Evolutionary conservation across 23 tunicate genomes (phyloP).

Genomic region (Pegea sp.): DNA sequence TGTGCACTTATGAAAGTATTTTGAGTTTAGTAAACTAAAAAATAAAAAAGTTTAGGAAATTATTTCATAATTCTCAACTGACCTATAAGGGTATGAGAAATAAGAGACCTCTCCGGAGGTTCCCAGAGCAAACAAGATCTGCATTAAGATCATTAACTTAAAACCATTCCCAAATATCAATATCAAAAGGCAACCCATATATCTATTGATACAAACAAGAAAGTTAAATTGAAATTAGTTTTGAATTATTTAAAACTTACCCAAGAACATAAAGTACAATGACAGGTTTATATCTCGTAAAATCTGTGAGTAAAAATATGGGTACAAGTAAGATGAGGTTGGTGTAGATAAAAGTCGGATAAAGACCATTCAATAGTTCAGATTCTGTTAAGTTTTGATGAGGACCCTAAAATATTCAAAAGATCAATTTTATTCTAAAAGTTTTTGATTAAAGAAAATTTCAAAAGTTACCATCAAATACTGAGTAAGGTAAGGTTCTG

Average conservation of each 20-base stretch:
- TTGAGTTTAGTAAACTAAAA: no score
- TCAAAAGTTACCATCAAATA: background rate
- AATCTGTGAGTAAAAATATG: background rate
- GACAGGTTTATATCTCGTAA: background rate
- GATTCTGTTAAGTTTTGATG: background rate
- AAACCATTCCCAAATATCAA: background rate
- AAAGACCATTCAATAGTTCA: background rate
- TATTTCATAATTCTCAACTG: background rate
- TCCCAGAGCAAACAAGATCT: background rate
- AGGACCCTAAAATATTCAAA: background rate
- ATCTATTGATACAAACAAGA: background rate
- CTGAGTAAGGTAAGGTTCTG: conserved; percentile 2
- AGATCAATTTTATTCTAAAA: no score
- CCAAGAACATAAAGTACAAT: background rate
- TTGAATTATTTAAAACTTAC: background rate
- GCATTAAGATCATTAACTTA: background rate
- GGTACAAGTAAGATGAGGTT: background rate
- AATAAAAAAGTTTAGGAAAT: no score
- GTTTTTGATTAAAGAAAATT: background rate
- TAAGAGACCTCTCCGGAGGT: background rate
- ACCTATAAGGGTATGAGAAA: background rate
- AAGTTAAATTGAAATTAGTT: background rate
- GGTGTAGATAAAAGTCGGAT: background rate
- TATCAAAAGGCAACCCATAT: background rate
- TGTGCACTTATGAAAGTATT: background rate